These are phyloP conservation scores for Pachyuromys duprasi DNA, from an alignment of 2,797 vertebrate species.

Conservation along the genomic window DNA sequence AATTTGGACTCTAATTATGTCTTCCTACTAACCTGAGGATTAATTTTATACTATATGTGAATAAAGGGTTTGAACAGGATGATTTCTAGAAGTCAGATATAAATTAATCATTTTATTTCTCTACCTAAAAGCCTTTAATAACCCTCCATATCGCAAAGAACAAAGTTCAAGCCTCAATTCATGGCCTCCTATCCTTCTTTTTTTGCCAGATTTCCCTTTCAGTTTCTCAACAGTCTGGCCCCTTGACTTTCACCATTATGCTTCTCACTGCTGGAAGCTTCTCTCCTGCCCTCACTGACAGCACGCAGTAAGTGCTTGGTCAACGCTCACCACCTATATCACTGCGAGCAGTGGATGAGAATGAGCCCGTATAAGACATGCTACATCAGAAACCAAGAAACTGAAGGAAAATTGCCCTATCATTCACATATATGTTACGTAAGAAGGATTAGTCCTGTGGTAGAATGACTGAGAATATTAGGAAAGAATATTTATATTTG, in stretches of 20 bases:
- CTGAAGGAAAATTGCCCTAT: background rate
- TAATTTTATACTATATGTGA: constrained; percentile 36
- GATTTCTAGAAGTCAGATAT: constrained; percentile 33
- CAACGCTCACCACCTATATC: background rate
- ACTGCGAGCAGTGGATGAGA: background rate
- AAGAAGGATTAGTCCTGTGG: background rate
- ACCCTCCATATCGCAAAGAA: constrained; percentile 30
- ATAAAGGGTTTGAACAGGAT: constrained; percentile 52
- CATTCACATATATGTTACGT: background rate
- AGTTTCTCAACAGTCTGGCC: background rate
- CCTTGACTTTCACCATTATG: background rate
- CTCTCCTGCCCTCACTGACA: background rate
- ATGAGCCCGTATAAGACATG: background rate
- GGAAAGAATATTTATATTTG: constrained; percentile 27
- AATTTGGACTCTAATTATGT: constrained; percentile 33
- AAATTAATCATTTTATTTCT: constrained; percentile 65
- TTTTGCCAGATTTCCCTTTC: constrained; percentile 40
- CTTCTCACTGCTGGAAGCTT: background rate
- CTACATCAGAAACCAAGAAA: background rate
- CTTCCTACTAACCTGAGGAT: background rate
- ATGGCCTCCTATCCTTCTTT: background rate
- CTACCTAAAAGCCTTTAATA: constrained; percentile 29
- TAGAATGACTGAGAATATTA: constrained; percentile 34
- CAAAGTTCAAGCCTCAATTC: constrained; percentile 42
- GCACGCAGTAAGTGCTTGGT: background rate